Evolutionary conservation across 2,888 invertebrate species (phyloP).

Genomic region (Serrognathus titanus): DNA sequence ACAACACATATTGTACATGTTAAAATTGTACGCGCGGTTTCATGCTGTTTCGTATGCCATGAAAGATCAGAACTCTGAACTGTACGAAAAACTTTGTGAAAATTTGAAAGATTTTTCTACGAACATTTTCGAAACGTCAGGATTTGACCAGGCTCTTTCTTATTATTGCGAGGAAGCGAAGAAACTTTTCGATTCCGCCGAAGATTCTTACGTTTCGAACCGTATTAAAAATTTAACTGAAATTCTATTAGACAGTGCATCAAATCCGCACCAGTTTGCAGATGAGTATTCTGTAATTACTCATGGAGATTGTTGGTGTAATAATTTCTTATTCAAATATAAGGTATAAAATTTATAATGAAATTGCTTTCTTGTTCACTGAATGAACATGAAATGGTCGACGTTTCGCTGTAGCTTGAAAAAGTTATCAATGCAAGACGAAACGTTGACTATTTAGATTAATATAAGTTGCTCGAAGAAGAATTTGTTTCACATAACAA

Average conservation of each 20-base stretch:
- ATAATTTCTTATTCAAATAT: conserved; percentile 24
- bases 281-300: conserved; percentile 11
- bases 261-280: neutral
- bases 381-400: too few species aligned
- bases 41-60: conserved; percentile 28
- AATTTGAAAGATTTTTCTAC: neutral
- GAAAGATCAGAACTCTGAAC: conserved; percentile 19
- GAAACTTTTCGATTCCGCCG: neutral
- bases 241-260: neutral
- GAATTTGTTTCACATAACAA: too few species aligned
- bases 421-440: neutral
- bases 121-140: neutral
- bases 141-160: neutral
- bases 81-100: conserved; percentile 3
- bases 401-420: too few species aligned
- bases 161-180: neutral
- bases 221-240: neutral
- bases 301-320: conserved; percentile 24
- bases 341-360: conserved; percentile 1
- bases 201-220: neutral
- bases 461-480: too few species aligned
- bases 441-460: too few species aligned
- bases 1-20: too few species aligned
- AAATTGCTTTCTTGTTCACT: too few species aligned
- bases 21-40: conserved; percentile 12